phyloP scores from a whole-genome alignment of 2,113 vertebrate genomes.

The Bujurquina vittata region DNA sequence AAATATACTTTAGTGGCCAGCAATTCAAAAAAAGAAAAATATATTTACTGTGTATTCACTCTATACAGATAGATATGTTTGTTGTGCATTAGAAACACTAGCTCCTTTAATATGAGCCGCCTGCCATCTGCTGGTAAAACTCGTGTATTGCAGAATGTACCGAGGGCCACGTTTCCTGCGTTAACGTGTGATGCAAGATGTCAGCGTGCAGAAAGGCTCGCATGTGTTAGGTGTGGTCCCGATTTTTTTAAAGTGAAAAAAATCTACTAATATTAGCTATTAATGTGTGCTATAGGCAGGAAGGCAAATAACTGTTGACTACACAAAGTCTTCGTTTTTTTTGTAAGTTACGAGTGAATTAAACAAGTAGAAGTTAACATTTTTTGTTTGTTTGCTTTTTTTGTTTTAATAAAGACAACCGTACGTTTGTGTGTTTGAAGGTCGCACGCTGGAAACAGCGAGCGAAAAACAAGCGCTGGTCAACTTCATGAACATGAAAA shows the following conservation, averaged over 20 bases:
- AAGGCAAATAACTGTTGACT: background rate
- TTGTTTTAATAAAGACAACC: background rate
- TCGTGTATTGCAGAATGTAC: background rate
- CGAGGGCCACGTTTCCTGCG: background rate
- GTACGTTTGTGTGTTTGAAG: background rate
- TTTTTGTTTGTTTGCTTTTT: too few species aligned
- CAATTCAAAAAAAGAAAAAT: background rate
- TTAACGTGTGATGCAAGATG: background rate
- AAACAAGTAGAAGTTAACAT: background rate
- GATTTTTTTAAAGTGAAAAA: fast-evolving
- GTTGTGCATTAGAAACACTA: background rate
- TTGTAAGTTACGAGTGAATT: background rate
- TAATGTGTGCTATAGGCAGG: background rate
- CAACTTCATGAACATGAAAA: background rate
- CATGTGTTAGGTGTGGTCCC: background rate
- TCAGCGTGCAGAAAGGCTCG: background rate
- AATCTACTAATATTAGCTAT: background rate
- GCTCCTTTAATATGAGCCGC: background rate
- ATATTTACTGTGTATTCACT: background rate
- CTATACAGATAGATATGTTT: background rate
- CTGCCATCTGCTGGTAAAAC: conserved; percentile 21
- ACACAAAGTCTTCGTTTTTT: background rate
- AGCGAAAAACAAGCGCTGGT: background rate
- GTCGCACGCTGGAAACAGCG: background rate
- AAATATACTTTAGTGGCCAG: background rate